Evolutionary conservation across 2,888 invertebrate genomes (phyloP).

Genomic region (Drosophila maculinotata): DNA sequence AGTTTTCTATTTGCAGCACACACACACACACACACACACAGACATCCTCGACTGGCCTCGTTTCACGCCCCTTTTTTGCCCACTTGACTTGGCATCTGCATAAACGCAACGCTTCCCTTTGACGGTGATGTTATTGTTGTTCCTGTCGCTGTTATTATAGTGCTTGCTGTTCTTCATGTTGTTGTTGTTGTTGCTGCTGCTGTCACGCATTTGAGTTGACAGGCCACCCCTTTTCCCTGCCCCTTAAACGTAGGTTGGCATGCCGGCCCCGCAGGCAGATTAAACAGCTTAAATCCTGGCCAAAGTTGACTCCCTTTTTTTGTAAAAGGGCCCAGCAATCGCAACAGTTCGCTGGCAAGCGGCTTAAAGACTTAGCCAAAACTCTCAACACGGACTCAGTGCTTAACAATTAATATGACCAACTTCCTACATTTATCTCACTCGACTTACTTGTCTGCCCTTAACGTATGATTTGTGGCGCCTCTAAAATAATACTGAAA

Average conservation of each 20-base stretch:
- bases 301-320: constrained; percentile 37
- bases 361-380: constrained; percentile 44
- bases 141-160: constrained; percentile 39
- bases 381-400: constrained; percentile 11
- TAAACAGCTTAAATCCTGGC: constrained; percentile 45
- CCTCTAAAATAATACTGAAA: constrained; percentile 9
- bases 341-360: constrained; percentile 24
- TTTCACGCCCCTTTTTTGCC: constrained; percentile 56
- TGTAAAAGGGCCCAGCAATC: constrained; percentile 18
- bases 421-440: constrained; percentile 45
- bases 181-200: constrained; percentile 20
- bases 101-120: constrained; percentile 66
- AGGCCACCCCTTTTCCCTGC: constrained; percentile 1
- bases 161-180: constrained; percentile 19
- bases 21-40: constrained; percentile 2
- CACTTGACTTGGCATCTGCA: constrained; percentile 77
- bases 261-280: constrained; percentile 35
- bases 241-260: background rate
- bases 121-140: constrained; percentile 32
- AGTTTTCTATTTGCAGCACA: constrained; percentile 54
- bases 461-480: constrained; percentile 13
- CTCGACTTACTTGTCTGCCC: background rate
- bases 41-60: constrained; percentile 61
- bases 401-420: constrained; percentile 28
- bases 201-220: constrained; percentile 61